Base-by-base conservation (phyloP, 1,140 invertebrate species). In the Diplogasteroides magnus region DNA sequence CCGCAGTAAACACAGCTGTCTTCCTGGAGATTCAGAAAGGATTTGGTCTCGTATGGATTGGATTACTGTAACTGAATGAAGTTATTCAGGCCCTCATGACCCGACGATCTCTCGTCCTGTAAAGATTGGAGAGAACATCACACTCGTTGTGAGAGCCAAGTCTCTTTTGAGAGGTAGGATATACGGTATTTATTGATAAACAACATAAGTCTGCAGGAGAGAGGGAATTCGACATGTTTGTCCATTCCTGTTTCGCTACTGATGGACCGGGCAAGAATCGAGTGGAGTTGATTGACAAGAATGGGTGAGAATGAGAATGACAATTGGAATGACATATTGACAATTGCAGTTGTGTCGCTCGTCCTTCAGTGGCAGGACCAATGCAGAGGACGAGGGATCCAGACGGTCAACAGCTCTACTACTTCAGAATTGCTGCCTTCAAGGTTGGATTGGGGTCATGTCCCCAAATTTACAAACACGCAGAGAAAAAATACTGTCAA, bases 221-320 rank as follows among this genome's bases (percentile, higher is more conserved):
- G n/a, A 66, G 67, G 14, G 67, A 77, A 58, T 81, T 61, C 64
- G 82, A 79, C 67, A 82, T 81, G 67, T 81, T 80, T 64, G 78
- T 81, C 6, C 78, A 80, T 60, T 77, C 75, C 11, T 80, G 78
- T 62, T 77, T 80, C 31, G 77, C 78, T 1, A 72, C 79, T 6
- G 78, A 81, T 63, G 77, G 77, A 19, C 68, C 67, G n/a, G 76
- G 77, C 29, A 66, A 65, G 31, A 78, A 64, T 2, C 64, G 68
- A 62, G 67, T 78, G 2, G 55, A 78, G 26, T 67, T 78, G 19
- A 78, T 79, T 55, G 77, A 78, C 64, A 71, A 69, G 31, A 62
- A 68, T 19, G 77, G 77, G 76, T 77, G 11, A 29, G 73, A 11
- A 27, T 19, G 23, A 29, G n/a, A 0, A 19, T 61, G 2, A n/a